Evolutionary conservation across 2,888 invertebrate species (phyloP).

Genomic region (Clusia tigrina): DNA sequence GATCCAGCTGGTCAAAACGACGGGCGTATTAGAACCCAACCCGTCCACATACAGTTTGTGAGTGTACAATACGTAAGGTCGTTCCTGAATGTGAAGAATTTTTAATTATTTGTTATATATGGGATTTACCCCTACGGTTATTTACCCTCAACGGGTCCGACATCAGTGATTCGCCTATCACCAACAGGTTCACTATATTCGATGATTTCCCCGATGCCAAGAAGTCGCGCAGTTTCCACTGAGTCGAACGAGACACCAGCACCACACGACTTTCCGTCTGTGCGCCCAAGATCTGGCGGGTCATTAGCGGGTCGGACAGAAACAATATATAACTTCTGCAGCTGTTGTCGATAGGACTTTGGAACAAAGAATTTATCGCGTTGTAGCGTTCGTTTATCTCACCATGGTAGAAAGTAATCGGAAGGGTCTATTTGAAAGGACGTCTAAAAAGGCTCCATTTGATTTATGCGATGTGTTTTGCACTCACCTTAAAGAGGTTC

Average conservation of each 20-base stretch:
- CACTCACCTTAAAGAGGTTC: conserved; percentile 66
- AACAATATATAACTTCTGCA: conserved; percentile 75
- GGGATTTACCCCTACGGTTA: not conserved
- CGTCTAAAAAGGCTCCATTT: not conserved
- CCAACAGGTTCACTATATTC: conserved; percentile 74
- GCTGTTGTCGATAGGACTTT: conserved; percentile 60
- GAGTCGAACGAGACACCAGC: conserved; percentile 74
- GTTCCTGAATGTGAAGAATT: conserved; percentile 69
- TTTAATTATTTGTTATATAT: not conserved
- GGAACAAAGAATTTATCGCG: conserved; percentile 61
- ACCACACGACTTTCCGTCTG: conserved; percentile 73
- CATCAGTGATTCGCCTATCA: conserved; percentile 74
- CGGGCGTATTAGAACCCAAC: conserved; percentile 73
- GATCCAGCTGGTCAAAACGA: conserved; percentile 77
- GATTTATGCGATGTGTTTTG: too few species aligned
- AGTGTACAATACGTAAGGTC: conserved; percentile 77
- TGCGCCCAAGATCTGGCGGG: conserved; percentile 69
- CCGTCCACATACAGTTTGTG: conserved; percentile 78
- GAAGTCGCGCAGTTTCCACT: conserved; percentile 79
- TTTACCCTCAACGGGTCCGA: conserved; percentile 66
- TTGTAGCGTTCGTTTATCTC: conserved; percentile 67
- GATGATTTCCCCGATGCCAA: conserved; percentile 70
- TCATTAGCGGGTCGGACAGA: conserved; percentile 70
- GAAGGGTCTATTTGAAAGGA: conserved; percentile 53
- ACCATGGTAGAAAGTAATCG: conserved; percentile 71